Evolutionary conservation across 2,888 invertebrate genomes (phyloP), one percentile per base, ranked within the genome.

Genomic region (Stenodera caucasica): DNA sequence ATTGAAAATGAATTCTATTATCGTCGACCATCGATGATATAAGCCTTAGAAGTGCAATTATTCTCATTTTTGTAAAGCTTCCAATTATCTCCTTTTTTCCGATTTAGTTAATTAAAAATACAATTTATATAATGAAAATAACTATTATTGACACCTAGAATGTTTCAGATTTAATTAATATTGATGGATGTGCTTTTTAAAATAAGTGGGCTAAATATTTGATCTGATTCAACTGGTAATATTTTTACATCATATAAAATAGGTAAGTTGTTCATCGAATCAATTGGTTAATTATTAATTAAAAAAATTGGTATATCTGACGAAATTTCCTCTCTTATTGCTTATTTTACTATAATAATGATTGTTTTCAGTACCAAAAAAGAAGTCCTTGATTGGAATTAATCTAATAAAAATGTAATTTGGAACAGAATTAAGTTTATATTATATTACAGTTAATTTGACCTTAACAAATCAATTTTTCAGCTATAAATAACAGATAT

Each of bases 11-110:
- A 18, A 37, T 57, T 51, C 33, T 53, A 53, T 53, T 15, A 37
- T 57, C 29, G 12, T 29, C 29, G 37, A 53, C 29, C 53, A 35
- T 49, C 40, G 21, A 56, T 37, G 11, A 40, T 26, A 21, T 32
- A 57, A 57, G 45, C 57, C 60, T 14, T 61, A 55, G 18, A 64
- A 64, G 55, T 61, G 64, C 57, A 61, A 58, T 61, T 64, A 55
- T 18, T 57, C 33, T 32, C 18, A 18, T 3, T 23, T 53, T 61
- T 58, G 26, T 63, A 57, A 49, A 55, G 57, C 55, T 62, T 62
- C 56, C 60, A 60, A 15, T 60, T 55, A 37, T 40, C 11, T 55
- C 14, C 52, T 51, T 26, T 30, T 26, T 26, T 26, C 26, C 26
- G 2, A 26, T 26, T 26, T n/a, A n/a, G n/a, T 26, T 26, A 26